Evolutionary conservation across 1,140 invertebrate species (phyloP).

Genomic region (Solen grandis): DNA sequence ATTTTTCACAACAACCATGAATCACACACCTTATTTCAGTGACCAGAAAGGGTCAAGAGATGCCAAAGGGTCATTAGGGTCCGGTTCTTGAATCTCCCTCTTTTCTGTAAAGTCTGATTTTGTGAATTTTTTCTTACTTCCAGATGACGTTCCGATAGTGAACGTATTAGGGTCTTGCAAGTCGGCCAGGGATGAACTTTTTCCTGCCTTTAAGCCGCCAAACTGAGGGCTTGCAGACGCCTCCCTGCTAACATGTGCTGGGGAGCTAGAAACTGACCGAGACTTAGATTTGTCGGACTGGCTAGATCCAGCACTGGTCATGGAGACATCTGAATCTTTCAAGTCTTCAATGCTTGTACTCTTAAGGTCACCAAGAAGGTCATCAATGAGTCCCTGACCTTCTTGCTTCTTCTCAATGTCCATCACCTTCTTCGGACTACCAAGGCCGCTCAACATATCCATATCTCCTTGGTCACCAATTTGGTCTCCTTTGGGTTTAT

Average conservation of each 20-base stretch:
- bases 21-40: constrained; percentile 72
- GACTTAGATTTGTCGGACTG: constrained; percentile 44
- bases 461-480: constrained; percentile 1
- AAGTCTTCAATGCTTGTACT: background rate
- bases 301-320: constrained; percentile 32
- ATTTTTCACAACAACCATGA: no score
- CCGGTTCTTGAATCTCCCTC: constrained; percentile 60
- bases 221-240: background rate
- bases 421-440: background rate
- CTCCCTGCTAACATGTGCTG: constrained; percentile 50
- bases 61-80: constrained; percentile 84
- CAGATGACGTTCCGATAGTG: constrained; percentile 75
- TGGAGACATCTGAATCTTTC: constrained; percentile 14
- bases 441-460: constrained; percentile 9
- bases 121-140: constrained; percentile 78
- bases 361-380: constrained; percentile 17
- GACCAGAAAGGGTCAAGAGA: constrained; percentile 86
- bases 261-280: constrained; percentile 54
- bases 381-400: constrained; percentile 12
- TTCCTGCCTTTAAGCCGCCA: background rate
- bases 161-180: constrained; percentile 80
- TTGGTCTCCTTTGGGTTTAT: constrained; percentile 17
- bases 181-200: constrained; percentile 69
- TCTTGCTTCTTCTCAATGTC: constrained; percentile 33
- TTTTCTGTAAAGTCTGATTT: constrained; percentile 80